Evolutionary conservation across 2,888 invertebrate species (phyloP).

Genomic region (Latheticus oryzae): DNA sequence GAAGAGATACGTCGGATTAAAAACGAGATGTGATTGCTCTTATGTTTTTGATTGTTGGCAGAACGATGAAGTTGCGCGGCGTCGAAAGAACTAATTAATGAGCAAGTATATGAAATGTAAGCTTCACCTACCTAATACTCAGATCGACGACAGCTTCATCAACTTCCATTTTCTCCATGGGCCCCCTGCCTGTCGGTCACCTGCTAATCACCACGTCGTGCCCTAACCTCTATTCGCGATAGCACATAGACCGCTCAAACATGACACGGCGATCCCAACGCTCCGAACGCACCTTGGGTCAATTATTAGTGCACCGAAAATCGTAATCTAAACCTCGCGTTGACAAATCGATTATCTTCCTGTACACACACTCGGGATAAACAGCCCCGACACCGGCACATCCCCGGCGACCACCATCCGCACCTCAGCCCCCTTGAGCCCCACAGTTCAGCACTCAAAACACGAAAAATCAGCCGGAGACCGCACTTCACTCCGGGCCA

Average conservation of each 20-base stretch:
- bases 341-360: slow-evolving; percentile 70
- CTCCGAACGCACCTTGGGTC: slow-evolving; percentile 67
- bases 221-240: slow-evolving; percentile 10
- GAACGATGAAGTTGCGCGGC: slow-evolving; percentile 7
- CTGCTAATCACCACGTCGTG: slow-evolving; percentile 48
- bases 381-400: slow-evolving; percentile 45
- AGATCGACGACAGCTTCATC: slow-evolving; percentile 91
- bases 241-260: slow-evolving; percentile 58
- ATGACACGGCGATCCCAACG: slow-evolving; percentile 57
- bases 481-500: slow-evolving; percentile 65
- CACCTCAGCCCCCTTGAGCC: slow-evolving; percentile 11
- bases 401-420: slow-evolving; percentile 24
- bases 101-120: slow-evolving; percentile 9
- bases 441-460: slow-evolving; percentile 49
- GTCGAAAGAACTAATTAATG: slow-evolving; percentile 5
- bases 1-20: slow-evolving; percentile 7
- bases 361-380: slow-evolving; percentile 56
- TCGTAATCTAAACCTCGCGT: slow-evolving; percentile 68
- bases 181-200: slow-evolving; percentile 38
- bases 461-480: slow-evolving; percentile 58
- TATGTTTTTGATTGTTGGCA: no score
- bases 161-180: slow-evolving; percentile 83
- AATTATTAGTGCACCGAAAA: slow-evolving; percentile 67
- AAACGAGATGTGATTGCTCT: not conserved
- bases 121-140: slow-evolving; percentile 75